Percentiles rank a stretch among this genome's conserved stretches.
Evolutionary conservation across 1,140 invertebrate genomes (phyloP).

Genomic region (Zaprionus inermis): DNA sequence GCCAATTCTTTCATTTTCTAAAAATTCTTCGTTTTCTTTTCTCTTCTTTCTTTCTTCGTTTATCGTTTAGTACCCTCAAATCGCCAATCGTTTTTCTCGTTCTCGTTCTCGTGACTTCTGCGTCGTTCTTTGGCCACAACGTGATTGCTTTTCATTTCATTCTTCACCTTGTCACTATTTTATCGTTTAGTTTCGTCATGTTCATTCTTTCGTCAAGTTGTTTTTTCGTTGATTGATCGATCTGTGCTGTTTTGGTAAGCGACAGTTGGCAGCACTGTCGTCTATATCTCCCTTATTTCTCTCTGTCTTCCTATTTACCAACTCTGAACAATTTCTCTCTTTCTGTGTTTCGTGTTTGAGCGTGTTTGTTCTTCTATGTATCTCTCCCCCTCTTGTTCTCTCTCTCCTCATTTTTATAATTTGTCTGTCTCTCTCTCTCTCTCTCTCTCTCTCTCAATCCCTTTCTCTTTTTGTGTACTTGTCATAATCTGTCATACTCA

Average conservation of each 20-base stretch:
- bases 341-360: background rate
- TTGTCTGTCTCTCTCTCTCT: background rate
- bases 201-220: constrained; percentile 6
- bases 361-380: background rate
- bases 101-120: background rate
- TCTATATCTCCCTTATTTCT: background rate
- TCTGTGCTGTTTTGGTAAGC: constrained; percentile 8
- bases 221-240: constrained; percentile 4
- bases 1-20: background rate
- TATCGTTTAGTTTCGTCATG: background rate
- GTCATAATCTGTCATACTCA: constrained; percentile 11
- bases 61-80: background rate
- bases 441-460: constrained; percentile 2
- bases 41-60: background rate
- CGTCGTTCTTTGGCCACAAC: background rate
- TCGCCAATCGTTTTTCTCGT: background rate
- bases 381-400: background rate
- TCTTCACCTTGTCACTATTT: background rate
- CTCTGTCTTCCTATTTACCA: background rate
- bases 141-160: constrained; percentile 5
- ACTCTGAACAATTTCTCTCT: background rate
- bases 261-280: constrained; percentile 5
- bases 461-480: background rate
- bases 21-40: background rate
- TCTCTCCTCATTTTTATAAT: background rate